phyloP scores from a whole-genome alignment of 2,797 vertebrate genomes.

The Chaenodraco wilsoni region DNA sequence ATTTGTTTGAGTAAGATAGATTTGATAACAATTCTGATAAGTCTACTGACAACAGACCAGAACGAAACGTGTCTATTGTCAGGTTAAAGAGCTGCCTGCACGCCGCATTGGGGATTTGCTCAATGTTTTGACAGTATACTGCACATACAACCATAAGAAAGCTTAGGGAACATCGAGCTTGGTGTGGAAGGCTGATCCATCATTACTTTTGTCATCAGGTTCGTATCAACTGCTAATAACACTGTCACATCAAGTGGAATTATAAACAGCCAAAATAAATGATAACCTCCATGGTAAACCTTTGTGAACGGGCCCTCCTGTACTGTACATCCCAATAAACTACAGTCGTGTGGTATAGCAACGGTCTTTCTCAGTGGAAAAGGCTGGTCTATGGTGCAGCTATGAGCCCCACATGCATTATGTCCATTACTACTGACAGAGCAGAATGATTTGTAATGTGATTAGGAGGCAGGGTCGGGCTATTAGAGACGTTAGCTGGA shows the following conservation, averaged over 20 bases:
- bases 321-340: constrained; percentile 4
- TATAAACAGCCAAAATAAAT: neutral
- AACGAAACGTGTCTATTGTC: too few species aligned
- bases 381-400: constrained; percentile 1
- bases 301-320: neutral
- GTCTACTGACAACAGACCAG: too few species aligned
- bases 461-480: constrained; percentile 62
- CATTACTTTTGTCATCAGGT: neutral
- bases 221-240: neutral
- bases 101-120: too few species aligned
- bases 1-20: too few species aligned
- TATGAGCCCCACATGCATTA: constrained; percentile 41
- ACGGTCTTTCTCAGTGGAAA: constrained; percentile 19
- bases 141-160: too few species aligned
- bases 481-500: constrained; percentile 55
- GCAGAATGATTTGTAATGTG: constrained; percentile 71
- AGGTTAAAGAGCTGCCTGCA: too few species aligned
- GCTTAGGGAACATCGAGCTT: too few species aligned
- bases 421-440: constrained; percentile 61
- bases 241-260: neutral
- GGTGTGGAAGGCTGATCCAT: too few species aligned
- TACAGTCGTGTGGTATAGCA: neutral
- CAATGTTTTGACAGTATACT: too few species aligned
- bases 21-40: too few species aligned
- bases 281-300: neutral